Conservation (phyloP, 2,113 vertebrate genomes). For the Misgurnus anguillicaudatus region DNA sequence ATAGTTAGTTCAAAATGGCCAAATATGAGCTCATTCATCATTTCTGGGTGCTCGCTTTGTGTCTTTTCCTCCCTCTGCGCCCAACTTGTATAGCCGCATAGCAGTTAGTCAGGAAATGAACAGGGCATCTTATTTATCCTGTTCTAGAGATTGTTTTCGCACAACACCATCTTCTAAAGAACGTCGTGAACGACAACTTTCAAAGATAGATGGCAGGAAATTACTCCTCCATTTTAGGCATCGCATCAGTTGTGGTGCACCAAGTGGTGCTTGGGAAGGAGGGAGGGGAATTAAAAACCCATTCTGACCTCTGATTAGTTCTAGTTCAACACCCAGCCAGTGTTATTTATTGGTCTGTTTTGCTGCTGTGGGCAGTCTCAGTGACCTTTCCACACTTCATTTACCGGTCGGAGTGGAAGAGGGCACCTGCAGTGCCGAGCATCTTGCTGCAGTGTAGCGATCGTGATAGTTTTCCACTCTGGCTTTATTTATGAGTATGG, state of each 20-base stretch:
- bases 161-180: not conserved
- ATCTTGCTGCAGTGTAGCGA: constrained; percentile 22
- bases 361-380: constrained; percentile 13
- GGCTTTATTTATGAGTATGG: constrained; percentile 17
- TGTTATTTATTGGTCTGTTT: constrained; percentile 40
- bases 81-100: too few relatives aligned
- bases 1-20: too few relatives aligned
- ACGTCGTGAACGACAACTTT: not conserved
- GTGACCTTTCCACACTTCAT: constrained; percentile 45
- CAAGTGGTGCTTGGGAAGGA: not conserved
- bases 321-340: constrained; percentile 7
- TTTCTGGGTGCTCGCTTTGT: too few relatives aligned
- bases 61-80: too few relatives aligned
- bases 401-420: constrained; percentile 16
- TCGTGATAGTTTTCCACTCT: constrained; percentile 10
- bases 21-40: too few relatives aligned
- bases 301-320: constrained; percentile 22
- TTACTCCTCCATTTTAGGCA: not conserved
- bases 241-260: not conserved
- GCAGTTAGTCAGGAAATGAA: too few relatives aligned
- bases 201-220: too few relatives aligned
- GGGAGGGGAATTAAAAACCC: constrained; percentile 10
- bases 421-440: not conserved
- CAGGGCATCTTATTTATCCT: too few relatives aligned
- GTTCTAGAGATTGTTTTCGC: not conserved